Base-by-base conservation (phyloP, 2,113 vertebrate species). In the Prionailurus viverrinus region DNA sequence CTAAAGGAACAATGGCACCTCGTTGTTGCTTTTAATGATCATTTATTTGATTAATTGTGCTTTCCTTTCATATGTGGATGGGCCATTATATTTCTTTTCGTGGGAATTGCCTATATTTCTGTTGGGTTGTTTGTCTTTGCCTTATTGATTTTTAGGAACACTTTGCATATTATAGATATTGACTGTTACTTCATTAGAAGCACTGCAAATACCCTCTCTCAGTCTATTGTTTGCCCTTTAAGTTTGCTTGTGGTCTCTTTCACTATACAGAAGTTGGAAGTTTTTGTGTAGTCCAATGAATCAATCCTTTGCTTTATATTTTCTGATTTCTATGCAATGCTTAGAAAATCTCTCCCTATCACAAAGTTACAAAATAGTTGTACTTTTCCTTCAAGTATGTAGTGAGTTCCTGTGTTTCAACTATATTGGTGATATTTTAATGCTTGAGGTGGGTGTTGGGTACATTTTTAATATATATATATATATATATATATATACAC, bases 121-220 rank as follows among this genome's bases (percentile, higher is more conserved):
- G 29, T 31, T 61, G 48, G 63, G 31, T 31, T 96, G 12, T 79
- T 96, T 73, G 25, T 73, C 89, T 89, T 92, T 89, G 45, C 58
- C 78, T 93, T 45, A 71, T 61, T 91, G 90, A 81, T 91, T 85
- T 89, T 89, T 71, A 31, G 90, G 61, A 61, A 18, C 66, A 83
- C 63, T 94, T 94, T 89, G 71, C 78, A 85, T 89, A 51, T 82
- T 48, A 69, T 63, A 83, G 90, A 84, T 65, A 76, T 51, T 15
- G 33, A 31, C 58, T 73, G 2, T 39, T 48, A 36, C 61, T 53
- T 93, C 29, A 41, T 82, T 23, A 36, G 12, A 51, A 8, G 25
- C 58, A 31, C 19, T 5, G 33, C 48, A 65, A 53, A 69, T 19
- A 73, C 19, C 48, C 12, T 91, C 48, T 87, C 45, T 45, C n/a